Evolutionary conservation across 2,113 vertebrate genomes (phyloP).

Genomic region (Psettodes erumei): DNA sequence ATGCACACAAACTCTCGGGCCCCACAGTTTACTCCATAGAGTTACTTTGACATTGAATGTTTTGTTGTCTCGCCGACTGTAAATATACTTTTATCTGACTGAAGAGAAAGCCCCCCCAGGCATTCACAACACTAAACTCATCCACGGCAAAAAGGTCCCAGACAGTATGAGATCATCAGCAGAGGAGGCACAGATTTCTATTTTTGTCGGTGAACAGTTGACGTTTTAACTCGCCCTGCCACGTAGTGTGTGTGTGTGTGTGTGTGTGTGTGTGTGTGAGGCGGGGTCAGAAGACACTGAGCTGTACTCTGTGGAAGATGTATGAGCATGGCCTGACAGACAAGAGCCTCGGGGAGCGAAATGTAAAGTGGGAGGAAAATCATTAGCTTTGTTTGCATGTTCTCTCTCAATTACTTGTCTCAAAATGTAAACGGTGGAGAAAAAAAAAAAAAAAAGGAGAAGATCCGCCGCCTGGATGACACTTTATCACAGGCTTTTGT

Average conservation of each 20-base stretch:
- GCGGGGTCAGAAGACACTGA: constrained; percentile 47
- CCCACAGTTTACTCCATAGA: constrained; percentile 5
- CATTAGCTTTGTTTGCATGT: constrained; percentile 79
- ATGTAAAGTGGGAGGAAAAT: constrained; percentile 71
- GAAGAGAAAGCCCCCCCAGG: constrained; percentile 1
- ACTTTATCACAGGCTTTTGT: constrained; percentile 64
- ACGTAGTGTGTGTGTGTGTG: constrained; percentile 9
- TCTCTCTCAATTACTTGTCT: constrained; percentile 73
- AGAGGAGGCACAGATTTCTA: constrained; percentile 14
- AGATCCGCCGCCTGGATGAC: constrained; percentile 39
- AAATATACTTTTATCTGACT: constrained; percentile 19
- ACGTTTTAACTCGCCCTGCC: constrained; percentile 36
- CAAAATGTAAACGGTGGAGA: constrained; percentile 35
- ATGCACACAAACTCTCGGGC: background rate
- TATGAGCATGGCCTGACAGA: constrained; percentile 44
- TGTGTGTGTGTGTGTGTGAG: background rate
- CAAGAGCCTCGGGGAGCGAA: constrained; percentile 50
- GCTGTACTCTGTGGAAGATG: constrained; percentile 64
- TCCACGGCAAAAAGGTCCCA: constrained; percentile 16
- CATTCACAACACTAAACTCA: constrained; percentile 10
- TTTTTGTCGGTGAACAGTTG: constrained; percentile 21
- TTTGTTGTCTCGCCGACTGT: constrained; percentile 21
- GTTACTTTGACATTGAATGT: constrained; percentile 30
- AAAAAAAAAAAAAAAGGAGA: constrained; percentile 21
- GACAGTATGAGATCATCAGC: constrained; percentile 38